Conservation (phyloP, 1,140 invertebrate species). For the Chrysomallon squamiferum region DNA sequence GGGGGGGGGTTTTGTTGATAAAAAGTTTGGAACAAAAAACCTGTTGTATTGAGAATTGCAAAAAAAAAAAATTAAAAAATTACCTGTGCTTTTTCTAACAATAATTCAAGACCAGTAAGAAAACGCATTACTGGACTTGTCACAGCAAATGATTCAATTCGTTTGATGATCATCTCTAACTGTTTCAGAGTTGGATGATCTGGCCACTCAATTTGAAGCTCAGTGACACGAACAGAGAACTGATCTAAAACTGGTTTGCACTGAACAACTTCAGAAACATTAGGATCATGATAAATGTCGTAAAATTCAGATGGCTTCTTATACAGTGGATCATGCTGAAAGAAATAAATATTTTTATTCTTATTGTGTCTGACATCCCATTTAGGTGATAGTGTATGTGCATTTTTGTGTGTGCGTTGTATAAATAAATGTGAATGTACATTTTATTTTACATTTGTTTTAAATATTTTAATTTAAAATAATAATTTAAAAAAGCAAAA, state of each 20-base stretch:
- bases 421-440: no score
- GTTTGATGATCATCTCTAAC: constrained; percentile 71
- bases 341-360: no score
- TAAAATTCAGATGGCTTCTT: constrained; percentile 27
- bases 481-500: no score
- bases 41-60: no score
- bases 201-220: constrained; percentile 83
- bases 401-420: no score
- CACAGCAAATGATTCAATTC: constrained; percentile 81
- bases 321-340: background rate
- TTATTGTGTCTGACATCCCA: no score
- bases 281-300: constrained; percentile 88
- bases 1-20: no score
- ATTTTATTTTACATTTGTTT: no score
- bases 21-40: no score
- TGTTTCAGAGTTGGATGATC: constrained; percentile 83
- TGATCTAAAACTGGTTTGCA: constrained; percentile 74
- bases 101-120: constrained; percentile 86
- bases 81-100: constrained; percentile 75
- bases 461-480: no score
- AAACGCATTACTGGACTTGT: constrained; percentile 85
- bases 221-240: constrained; percentile 70
- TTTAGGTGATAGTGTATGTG: no score
- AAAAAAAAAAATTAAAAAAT: constrained; percentile 5
- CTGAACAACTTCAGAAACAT: constrained; percentile 78